Percentiles rank a stretch among this genome's conserved stretches.
These are phyloP conservation scores for Botia kubotai DNA, from an alignment of 2,797 vertebrate species.

Conservation along the genomic window DNA sequence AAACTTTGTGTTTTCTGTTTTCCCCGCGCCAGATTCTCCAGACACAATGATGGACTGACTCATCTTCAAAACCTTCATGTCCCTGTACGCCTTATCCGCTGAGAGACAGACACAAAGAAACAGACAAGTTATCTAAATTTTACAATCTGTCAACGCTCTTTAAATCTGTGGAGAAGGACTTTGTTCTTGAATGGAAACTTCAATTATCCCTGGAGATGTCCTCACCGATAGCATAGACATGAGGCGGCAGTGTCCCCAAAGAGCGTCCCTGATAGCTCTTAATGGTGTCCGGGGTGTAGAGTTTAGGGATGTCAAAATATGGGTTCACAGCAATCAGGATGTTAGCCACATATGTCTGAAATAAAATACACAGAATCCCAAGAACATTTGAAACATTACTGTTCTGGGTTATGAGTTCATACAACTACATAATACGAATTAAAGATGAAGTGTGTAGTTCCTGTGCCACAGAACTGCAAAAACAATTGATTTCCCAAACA, in stretches of 20 bases:
- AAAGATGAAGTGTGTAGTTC: not conserved
- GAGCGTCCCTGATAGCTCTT: conserved; percentile 92
- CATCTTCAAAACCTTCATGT: conserved; percentile 98
- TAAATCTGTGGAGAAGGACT: not conserved
- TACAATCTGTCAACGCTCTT: not conserved
- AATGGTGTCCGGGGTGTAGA: conserved; percentile 89
- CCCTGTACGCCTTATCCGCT: conserved; percentile 98
- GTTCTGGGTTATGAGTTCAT: not conserved
- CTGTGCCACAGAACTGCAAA: not conserved
- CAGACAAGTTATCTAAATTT: not conserved
- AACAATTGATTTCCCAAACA: not conserved
- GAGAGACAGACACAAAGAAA: conserved; percentile 8
- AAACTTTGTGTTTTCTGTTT: conserved; percentile 99
- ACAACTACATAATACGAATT: not conserved
- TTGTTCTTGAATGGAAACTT: not conserved
- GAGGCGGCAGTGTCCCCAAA: conserved; percentile 92
- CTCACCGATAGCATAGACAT: conserved; percentile 95
- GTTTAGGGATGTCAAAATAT: conserved; percentile 93
- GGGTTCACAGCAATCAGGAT: conserved; percentile 99
- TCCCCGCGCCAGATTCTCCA: conserved; percentile 98
- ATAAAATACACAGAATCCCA: not conserved
- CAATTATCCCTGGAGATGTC: conserved; percentile 2
- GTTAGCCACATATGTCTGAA: conserved; percentile 96
- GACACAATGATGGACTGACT: conserved; percentile 99
- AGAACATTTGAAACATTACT: not conserved